Evolutionary conservation across 2,113 vertebrate genomes (phyloP), one percentile per base, ranked within the genome.

Genomic region (Cyrtonyx montezumae): DNA sequence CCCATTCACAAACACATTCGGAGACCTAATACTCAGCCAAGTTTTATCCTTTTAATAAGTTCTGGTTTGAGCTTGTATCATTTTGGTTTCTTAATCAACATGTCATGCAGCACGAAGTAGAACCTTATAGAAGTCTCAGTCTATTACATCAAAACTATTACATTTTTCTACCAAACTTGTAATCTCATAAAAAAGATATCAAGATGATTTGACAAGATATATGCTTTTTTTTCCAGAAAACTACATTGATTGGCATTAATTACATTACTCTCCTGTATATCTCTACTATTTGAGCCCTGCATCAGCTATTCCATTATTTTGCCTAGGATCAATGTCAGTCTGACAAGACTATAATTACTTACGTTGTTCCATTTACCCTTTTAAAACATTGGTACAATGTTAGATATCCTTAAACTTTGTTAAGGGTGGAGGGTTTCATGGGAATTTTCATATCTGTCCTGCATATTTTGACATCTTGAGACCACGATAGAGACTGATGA

Each of bases 201-300:
- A 83, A 36, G 61, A 90, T 91, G 88, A 77, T 92, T 95, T 94
- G 93, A 96, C 93, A 96, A 94, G 87, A 89, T 85, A 74, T 91
- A 92, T 14, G 65, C 12, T 46, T 81, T 88, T 88, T 79, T 82
- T 82, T 82, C n/a, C 73, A 78, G 89, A 90, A 95, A 92, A 87
- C 76, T 91, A 61, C 87, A 87, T 78, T 96, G 95, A 96, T 91
- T 95, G 79, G 81, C 94, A 94, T 95, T 96, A 96, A 96, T 95
- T 96, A 90, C 82, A 88, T 96, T 96, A 96, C 51, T 40, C 26
- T 92, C 65, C 65, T 93, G 48, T 83, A 95, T 36, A 63, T 89
- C 89, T 95, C 85, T 74, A 91, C 79, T 84, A 56, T 85, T 88
- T 85, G 56, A 92, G 79, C 59, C 48, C 76, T 83, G 51, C 40